Evolutionary conservation across 2,797 vertebrate species (phyloP), one percentile per base, ranked within the genome.

Genomic region (Gobio occitaniae): DNA sequence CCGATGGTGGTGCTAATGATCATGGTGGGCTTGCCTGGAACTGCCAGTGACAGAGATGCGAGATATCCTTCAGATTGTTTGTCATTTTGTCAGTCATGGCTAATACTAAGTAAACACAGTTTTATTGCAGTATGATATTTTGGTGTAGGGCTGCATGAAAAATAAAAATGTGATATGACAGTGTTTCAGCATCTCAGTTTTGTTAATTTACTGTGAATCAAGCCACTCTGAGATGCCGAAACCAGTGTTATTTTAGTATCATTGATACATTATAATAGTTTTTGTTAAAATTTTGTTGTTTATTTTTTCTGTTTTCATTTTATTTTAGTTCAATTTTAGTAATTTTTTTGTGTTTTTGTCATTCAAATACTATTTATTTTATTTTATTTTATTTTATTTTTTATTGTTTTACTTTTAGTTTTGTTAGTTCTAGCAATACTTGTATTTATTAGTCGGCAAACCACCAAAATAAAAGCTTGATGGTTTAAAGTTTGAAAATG

Each of bases 1-100:
- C 97, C 96, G 66, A 96, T 96, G 17, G 97, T 98, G 88, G 97
- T 96, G 93, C 97, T 99, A 92, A 99, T 97, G 96, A 97, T 97
- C 97, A 99, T 98, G 79, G 96, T 97, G 90, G 98, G 98, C 89
- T 95, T 97, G 79, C 96, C 97, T 68, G 97, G 98, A 86, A 99
- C 98, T 99, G 74, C 25, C n/a, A 41, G 16, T 10, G 13, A 72
- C 48, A 69, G 80, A 36, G 4, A 38, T 41, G 38, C 19, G 38
- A 76, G 54, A 65, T 32, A 65, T 65, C 25, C 25, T 13, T 63
- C 61, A 63, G 61, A 81, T 19, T 68, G 29, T 78, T 44, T 12
- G 15, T 48, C 10, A 66, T 78, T 44, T 59, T 61, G 38, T 15
- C 38, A 61, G 21, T 61, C 38, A 78, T 17, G 15, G n/a, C 38